Evolutionary conservation across 2,888 invertebrate species (phyloP), one percentile per base, ranked within the genome.

Genomic region (Pollenia griseotomentosa): DNA sequence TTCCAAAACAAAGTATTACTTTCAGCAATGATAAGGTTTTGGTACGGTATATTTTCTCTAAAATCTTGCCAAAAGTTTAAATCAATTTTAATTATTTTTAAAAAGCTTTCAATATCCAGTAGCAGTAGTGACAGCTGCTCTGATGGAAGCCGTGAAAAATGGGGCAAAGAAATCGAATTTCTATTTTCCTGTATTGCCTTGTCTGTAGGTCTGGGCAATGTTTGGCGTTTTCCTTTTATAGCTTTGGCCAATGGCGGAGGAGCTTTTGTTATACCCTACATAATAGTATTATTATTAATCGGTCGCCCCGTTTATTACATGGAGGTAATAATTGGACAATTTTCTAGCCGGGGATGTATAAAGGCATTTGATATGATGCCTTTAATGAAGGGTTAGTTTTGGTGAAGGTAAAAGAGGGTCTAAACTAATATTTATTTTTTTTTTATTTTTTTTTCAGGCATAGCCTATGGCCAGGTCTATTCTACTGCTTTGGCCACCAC

Each of bases 281-380:
- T 96, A 23, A 94, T 96, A 48, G 95, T 96, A 0, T 91, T 96
- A 44, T 90, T 95, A 11, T 90, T 96, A 1, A 94, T 96, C 59
- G 96, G 96, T 10, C 94, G 95, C 86, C 96, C 96, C 0, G 93
- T 97, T 66, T 96, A 97, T 90, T 96, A 96, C 90, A 93, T 97
- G 93, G 97, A 97, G 91, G 95, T 96, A 90, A 93, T 95, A 2
- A 92, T 97, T 44, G 97, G 97, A 8, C 97, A 97, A 92, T 97
- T 96, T 91, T 95, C 95, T 11, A 95, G 96, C 88, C 94, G 95
- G 82, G 96, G 96, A 1, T 95, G 95, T 80, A 95, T 96, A 14
- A 95, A 95, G 88, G 95, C 96, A 19, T 94, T 94, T 78, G 96
- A 96, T 86, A 94, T 96, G 91, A 94, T 94, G 8, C 96, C 96